A percentile compares a stretch with the other conserved stretches of the same genome.
Evolutionary conservation across 2,797 vertebrate genomes (phyloP).

Genomic region (Hoplostethus mediterraneus): DNA sequence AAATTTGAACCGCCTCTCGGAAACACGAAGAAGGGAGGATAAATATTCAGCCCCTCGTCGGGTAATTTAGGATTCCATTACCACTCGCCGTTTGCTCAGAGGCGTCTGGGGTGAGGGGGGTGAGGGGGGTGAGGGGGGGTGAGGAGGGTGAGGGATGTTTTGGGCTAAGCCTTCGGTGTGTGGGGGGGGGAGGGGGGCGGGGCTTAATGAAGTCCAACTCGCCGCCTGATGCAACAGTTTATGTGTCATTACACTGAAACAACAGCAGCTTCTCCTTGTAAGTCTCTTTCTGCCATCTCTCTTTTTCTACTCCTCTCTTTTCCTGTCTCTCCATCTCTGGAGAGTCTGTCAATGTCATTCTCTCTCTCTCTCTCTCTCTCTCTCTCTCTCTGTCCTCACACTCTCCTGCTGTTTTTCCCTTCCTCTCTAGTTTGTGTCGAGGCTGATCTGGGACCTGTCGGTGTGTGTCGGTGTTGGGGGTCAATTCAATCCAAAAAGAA

Average conservation of each 20-base stretch:
- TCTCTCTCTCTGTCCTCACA: background rate
- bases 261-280: slow-evolving; percentile 9
- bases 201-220: slow-evolving; percentile 62
- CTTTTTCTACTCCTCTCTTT: background rate
- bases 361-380: background rate
- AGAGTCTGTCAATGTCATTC: background rate
- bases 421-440: slow-evolving; percentile 43
- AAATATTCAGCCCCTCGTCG: slow-evolving; percentile 76
- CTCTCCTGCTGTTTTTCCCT: slow-evolving; percentile 32
- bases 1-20: slow-evolving; percentile 60
- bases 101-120: slow-evolving; percentile 32
- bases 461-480: slow-evolving; percentile 24
- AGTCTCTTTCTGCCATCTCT: background rate
- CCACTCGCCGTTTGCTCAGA: slow-evolving; percentile 50
- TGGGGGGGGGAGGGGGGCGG: slow-evolving; percentile 24
- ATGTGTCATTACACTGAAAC: slow-evolving; percentile 51
- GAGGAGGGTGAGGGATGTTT: slow-evolving; percentile 67
- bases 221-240: slow-evolving; percentile 67
- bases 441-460: slow-evolving; percentile 9
- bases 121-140: slow-evolving; percentile 14
- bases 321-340: background rate
- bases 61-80: slow-evolving; percentile 83
- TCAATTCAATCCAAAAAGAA: slow-evolving; percentile 33
- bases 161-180: slow-evolving; percentile 38
- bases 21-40: slow-evolving; percentile 69